A percentile compares a stretch with the other conserved stretches of the same genome.
phyloP scores from a whole-genome alignment of 1,140 invertebrate genomes.

The Calycopis cecrops region DNA sequence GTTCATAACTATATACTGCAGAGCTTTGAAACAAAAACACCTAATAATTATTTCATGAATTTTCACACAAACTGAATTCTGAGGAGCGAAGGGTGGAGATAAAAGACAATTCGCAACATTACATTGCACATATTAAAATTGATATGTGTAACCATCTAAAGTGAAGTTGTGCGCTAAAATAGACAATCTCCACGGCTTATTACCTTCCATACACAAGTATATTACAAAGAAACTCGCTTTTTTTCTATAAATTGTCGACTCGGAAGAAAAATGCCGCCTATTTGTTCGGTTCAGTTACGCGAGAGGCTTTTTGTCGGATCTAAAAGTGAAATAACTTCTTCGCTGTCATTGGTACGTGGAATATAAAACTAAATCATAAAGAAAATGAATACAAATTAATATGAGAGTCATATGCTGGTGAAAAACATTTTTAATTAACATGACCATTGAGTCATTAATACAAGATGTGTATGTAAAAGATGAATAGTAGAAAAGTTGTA shows the following conservation, averaged over 20 bases:
- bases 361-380: constrained; percentile 3
- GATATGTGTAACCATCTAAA: neutral
- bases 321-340: constrained; percentile 9
- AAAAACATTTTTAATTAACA: no score
- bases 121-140: neutral
- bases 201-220: constrained; percentile 3
- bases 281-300: constrained; percentile 19
- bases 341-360: neutral
- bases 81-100: no score
- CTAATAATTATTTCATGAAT: no score
- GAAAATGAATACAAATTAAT: constrained; percentile 8
- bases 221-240: neutral
- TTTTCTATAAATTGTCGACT: constrained; percentile 14
- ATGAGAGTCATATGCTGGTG: no score
- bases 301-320: constrained; percentile 15
- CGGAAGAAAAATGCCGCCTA: constrained; percentile 17
- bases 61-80: no score
- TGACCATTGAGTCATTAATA: no score
- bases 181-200: constrained; percentile 7
- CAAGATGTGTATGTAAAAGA: no score
- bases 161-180: neutral
- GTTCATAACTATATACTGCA: no score
- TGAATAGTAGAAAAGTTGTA: no score
- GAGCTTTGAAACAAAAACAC: no score
- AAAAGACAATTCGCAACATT: no score